A percentile compares a stretch with the other conserved stretches of the same genome.
Conservation (phyloP, 1,140 invertebrate species). For the Coptotermes formosanus region DNA sequence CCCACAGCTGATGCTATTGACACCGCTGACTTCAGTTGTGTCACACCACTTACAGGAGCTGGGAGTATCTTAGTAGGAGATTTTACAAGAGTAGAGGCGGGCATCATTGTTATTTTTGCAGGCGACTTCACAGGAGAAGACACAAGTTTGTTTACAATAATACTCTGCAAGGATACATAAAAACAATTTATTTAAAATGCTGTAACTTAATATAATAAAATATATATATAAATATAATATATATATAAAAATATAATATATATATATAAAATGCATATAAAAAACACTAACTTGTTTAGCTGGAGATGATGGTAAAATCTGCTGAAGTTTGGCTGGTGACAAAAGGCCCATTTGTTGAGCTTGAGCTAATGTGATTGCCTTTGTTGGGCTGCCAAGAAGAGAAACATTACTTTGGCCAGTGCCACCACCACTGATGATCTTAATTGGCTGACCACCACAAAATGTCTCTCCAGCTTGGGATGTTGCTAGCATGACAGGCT, state of each 20-base stretch:
- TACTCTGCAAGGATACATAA: slow-evolving; percentile 42
- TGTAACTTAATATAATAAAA: slow-evolving; percentile 24
- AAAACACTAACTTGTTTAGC: slow-evolving; percentile 45
- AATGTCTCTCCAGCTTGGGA: slow-evolving; percentile 39
- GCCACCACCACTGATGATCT: slow-evolving; percentile 37
- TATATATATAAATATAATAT: slow-evolving; percentile 20
- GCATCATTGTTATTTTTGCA: slow-evolving; percentile 39
- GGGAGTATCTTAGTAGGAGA: slow-evolving; percentile 70
- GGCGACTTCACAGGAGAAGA: slow-evolving; percentile 43
- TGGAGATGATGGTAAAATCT: slow-evolving; percentile 50
- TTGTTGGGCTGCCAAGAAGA: slow-evolving; percentile 52
- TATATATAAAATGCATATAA: slow-evolving; percentile 28
- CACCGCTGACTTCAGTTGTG: slow-evolving; percentile 40
- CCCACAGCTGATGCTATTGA: slow-evolving; percentile 43
- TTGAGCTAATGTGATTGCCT: slow-evolving; percentile 67
- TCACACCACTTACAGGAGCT: slow-evolving; percentile 49
- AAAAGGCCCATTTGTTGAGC: slow-evolving; percentile 66
- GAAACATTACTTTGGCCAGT: slow-evolving; percentile 30
- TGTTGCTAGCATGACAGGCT: slow-evolving; percentile 47
- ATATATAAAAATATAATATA: too few relatives aligned
- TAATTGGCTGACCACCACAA: slow-evolving; percentile 37
- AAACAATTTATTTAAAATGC: slow-evolving; percentile 9
- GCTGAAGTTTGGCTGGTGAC: slow-evolving; percentile 53
- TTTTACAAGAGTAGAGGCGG: slow-evolving; percentile 46
- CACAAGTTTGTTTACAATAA: slow-evolving; percentile 52